phyloP scores from a whole-genome alignment of 23 tunicate species.

The Trididemnum nubilum region DNA sequence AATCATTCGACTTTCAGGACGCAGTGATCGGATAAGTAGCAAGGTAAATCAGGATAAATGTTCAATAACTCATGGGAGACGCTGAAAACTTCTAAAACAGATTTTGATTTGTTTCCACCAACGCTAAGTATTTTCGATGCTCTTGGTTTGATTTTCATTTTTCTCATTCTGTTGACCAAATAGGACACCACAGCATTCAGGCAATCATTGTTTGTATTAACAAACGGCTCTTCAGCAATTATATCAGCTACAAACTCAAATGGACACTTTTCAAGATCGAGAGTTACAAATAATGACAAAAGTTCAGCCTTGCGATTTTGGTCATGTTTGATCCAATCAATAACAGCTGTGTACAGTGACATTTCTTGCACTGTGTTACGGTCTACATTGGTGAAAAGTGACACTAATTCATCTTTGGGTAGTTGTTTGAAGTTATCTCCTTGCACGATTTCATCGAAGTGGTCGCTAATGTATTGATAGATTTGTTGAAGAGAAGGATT shows the following conservation, averaged over 20 bases:
- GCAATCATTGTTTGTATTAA: neutral
- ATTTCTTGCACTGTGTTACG: neutral
- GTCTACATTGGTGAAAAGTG: neutral
- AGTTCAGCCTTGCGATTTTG: neutral
- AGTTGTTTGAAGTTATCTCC: neutral
- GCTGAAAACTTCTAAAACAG: neutral
- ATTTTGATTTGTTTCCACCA: neutral
- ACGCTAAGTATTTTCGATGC: neutral
- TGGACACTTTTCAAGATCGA: neutral
- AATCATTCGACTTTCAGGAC: neutral
- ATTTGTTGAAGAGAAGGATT: neutral
- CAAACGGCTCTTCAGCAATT: neutral
- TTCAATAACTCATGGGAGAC: neutral
- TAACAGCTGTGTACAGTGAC: neutral
- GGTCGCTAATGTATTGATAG: neutral
- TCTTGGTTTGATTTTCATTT: neutral
- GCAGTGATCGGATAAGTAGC: neutral
- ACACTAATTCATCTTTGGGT: neutral
- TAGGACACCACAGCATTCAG: neutral
- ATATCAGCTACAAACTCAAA: neutral
- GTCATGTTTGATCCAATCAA: constrained; percentile 5
- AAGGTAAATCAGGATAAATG: neutral
- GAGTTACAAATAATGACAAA: neutral
- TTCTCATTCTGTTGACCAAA: neutral
- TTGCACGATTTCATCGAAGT: neutral